Percentiles rank a stretch among this genome's conserved stretches.
These are phyloP conservation scores for Chelon auratus DNA, from an alignment of 2,797 vertebrate genomes.

Conservation along the genomic window DNA sequence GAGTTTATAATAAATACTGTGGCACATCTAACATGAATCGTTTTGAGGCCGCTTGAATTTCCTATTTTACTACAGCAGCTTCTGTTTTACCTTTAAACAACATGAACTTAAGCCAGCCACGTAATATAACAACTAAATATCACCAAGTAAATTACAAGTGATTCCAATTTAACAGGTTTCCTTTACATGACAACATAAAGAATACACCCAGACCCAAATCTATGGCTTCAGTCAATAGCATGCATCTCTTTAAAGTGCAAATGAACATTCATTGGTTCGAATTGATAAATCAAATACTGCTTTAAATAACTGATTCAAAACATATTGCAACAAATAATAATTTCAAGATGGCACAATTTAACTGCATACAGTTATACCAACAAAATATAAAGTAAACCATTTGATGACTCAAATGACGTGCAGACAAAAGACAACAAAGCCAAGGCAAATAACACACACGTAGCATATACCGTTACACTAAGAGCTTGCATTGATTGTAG, in stretches of 20 bases:
- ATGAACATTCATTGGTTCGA: constrained; percentile 59
- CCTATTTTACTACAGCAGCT: constrained; percentile 7
- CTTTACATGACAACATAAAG: constrained; percentile 16
- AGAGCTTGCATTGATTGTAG: constrained; percentile 47
- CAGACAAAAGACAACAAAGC: constrained; percentile 33
- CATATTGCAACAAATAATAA: constrained; percentile 21
- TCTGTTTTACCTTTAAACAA: constrained; percentile 16
- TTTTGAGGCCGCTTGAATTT: constrained; percentile 10
- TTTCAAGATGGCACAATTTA: constrained; percentile 36
- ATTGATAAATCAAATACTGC: constrained; percentile 48
- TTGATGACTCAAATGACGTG: constrained; percentile 26
- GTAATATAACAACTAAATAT: constrained; percentile 4
- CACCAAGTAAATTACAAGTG: constrained; percentile 32
- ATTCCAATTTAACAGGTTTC: constrained; percentile 24
- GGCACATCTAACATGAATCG: not conserved
- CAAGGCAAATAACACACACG: constrained; percentile 23
- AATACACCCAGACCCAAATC: constrained; percentile 56
- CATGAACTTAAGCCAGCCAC: not conserved
- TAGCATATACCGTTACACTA: constrained; percentile 1
- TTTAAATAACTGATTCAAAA: constrained; percentile 39
- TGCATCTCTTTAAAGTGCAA: constrained; percentile 75
- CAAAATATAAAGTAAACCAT: constrained; percentile 42
- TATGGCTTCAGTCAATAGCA: constrained; percentile 68
- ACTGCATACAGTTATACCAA: constrained; percentile 8
- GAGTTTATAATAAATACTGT: constrained; percentile 5